Evolutionary conservation across 2,888 invertebrate genomes (phyloP), one percentile per base, ranked within the genome.

Genomic region (Noctua janthe): DNA sequence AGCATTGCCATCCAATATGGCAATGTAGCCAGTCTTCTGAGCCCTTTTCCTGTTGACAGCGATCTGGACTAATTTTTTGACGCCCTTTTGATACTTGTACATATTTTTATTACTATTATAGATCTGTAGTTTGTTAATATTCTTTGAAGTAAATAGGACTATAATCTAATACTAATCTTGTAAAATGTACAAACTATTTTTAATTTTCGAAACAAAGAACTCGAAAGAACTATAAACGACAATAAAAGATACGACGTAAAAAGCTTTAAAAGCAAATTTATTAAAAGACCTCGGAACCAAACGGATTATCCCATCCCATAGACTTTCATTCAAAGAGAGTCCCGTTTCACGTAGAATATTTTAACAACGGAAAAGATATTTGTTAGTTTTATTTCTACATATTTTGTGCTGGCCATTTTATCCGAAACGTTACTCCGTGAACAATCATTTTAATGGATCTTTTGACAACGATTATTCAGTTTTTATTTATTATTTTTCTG

Each of bases 341-440:
- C 13, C 3, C 54, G 29, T 54, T 81, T 47, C 13, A 51, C 29
- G n/a, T 20, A 29, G 6, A 81, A 66, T 47, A 11, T 76, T 71
- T 15, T 11, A 80, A 78, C 6, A 51, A 51, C 20, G n/a, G 10
- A 74, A 51, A 54, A 20, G 0, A 35, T 11, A 17, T 39, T 67
- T 39, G 11, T 47, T 39, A 49, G 39, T 39, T 35, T 49, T 29
- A 4, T n/a, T 56, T 17, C 35, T 6, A 17, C 20, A n/a, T 79
- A n/a, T 15, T 66, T 1, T 59, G n/a, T 15, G 15, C 17, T 20
- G 49, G 29, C n/a, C 20, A 35, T 6, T 39, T 62, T 80, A 70
- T n/a, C 8, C 2, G 23, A 67, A 54, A 54, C 2, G 1, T 35
- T 29, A 70, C 23, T 13, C 6, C 4, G 17, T 20, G 13, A 39